phyloP scores from a whole-genome alignment of 64 coral and sea anemone species.

The Hydrozoanthus tunicans region DNA sequence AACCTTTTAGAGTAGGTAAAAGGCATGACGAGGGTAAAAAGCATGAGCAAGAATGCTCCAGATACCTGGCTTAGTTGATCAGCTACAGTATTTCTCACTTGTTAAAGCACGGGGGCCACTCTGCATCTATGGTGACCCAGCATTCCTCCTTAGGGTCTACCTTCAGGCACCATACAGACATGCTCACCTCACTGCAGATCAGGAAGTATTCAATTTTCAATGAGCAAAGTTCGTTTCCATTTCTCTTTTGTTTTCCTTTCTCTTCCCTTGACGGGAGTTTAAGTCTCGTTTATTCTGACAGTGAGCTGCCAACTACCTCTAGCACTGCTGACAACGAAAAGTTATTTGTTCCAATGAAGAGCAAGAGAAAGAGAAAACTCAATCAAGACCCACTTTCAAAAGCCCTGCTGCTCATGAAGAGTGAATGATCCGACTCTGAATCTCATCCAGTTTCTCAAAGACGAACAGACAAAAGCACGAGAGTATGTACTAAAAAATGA shows the following conservation, averaged over 20 bases:
- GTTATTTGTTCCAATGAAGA: conserved; percentile 18
- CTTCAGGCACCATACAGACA: not conserved
- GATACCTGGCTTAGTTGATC: not conserved
- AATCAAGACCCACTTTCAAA: conserved; percentile 17
- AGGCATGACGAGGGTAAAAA: conserved; percentile 1
- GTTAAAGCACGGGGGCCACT: not conserved
- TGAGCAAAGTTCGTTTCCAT: not conserved
- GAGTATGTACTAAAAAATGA: conserved; percentile 13
- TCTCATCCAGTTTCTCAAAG: not conserved
- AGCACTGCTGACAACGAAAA: not conserved
- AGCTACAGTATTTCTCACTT: not conserved
- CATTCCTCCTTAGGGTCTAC: not conserved
- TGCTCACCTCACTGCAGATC: not conserved
- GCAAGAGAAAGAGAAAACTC: not conserved
- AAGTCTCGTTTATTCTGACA: not conserved
- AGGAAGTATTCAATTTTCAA: conserved; percentile 3
- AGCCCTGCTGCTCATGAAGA: conserved; percentile 8
- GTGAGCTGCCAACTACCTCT: conserved; percentile 20
- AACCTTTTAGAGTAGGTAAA: conserved; percentile 2
- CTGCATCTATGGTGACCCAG: conserved; percentile 1
- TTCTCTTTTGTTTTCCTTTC: too few species aligned
- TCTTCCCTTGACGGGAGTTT: too few species aligned
- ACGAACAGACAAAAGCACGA: not conserved
- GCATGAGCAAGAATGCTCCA: conserved; percentile 22
- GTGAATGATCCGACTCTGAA: not conserved